Base-by-base conservation (phyloP, 2,113 vertebrate species). In the Cyphomyrus plagiostoma region DNA sequence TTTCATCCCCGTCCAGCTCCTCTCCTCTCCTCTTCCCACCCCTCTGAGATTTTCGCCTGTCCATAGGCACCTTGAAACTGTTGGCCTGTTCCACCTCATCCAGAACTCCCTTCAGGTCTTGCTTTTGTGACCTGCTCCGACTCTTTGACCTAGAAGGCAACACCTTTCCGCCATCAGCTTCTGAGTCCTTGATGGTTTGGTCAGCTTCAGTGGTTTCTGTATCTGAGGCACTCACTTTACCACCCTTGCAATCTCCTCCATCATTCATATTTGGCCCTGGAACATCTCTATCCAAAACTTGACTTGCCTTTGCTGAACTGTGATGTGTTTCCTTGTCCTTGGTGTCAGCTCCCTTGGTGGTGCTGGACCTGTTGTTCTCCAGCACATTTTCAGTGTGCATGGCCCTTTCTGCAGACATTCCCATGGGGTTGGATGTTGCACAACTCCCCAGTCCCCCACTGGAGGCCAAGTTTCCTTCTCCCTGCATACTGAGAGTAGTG, bases 261-360 rank as follows among this genome's bases (percentile, higher is more conserved):
- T 89, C 53, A 26, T 77, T 93, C 0, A 91, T 88, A 46, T 88
- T 48, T 2, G 23, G n/a, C 1, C 26, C 46, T 48, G 62, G n/a
- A 70, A 13, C 26, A 30, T 70, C n/a, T 30, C 11, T 11, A 30
- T 70, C 62, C n/a, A 26, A 30, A 70, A 70, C n/a, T 70, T 70
- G 62, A 70, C 62, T 42, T 26, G 11, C 21, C 3, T 42, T 86
- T 70, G n/a, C 52, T n/a, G 46, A 2, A 52, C 17, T n/a, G 19
- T 6, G 19, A 23, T 80, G 66, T 5, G 9, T 19, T 13, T n/a
- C 26, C 30, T 86, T 46, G 11, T 74, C 70, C 26, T 46, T 87
- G 53, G 9, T 49, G 26, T 89, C 35, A 35, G 91, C 92, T n/a
- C 93, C 93, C 86, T 93, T 94, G 53, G 91, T 92, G 94, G 94